Evolutionary conservation across 1,140 invertebrate genomes (phyloP), one percentile per base, ranked within the genome.

Genomic region (Eumaeus atala): DNA sequence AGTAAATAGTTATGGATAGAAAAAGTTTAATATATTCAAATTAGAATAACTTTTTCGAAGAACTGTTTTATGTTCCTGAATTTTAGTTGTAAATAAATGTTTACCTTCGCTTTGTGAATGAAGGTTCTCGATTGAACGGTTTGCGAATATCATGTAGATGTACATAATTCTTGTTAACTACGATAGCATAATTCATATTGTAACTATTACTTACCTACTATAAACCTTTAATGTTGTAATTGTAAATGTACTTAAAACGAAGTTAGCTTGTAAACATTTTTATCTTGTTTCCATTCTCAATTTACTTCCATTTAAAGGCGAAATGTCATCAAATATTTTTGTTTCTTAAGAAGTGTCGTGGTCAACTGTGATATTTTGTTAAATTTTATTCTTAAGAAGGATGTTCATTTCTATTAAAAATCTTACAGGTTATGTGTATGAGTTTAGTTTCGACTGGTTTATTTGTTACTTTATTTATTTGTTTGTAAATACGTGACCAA

Each of bases 291-390:
- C 62, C 44, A 55, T 61, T 66, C 49, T 59, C 52, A 64, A 62
- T 52, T 49, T 36, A 51, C 54, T 67, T 67, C 64, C 53, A 64
- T 65, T 66, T 38, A 62, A 60, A 56, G 55, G 58, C 52, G 44
- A 62, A 68, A 47, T 68, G 63, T 64, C 53, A 67, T 56, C 28
- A 48, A 51, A 61, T 56, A 63, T 66, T 62, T 55, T 68, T 60
- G 65, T 70, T 74, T 70, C 66, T 76, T 53, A 44, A 73, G 62
- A 75, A 78, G 74, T 80, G 75, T 84, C 81, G 81, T 86, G 75
- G 81, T 82, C 74, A 82, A 77, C 83, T 87, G 83, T 87, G 83
- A 87, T 87, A 87, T 87, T 87, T 84, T 84, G 79, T 87, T 87
- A 84, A 84, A 86, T 77, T 77, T 86, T 77, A 82, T 84, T 86